These are phyloP conservation scores for Brotogeris chrysoptera DNA, from an alignment of 2,797 vertebrate genomes.

Conservation along the genomic window DNA sequence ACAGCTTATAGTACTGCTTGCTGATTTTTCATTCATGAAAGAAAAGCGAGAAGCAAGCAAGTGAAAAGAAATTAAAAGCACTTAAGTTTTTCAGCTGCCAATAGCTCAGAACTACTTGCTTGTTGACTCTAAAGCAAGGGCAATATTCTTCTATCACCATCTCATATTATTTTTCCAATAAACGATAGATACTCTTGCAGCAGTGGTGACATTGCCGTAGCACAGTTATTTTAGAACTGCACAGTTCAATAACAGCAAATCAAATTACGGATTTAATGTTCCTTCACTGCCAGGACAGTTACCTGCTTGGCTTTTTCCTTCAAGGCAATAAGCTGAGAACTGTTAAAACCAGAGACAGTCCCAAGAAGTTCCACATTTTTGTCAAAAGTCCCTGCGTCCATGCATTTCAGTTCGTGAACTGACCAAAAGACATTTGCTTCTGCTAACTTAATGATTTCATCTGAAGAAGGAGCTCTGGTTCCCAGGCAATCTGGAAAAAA, in stretches of 20 bases:
- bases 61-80: not conserved
- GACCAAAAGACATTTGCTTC: slow-evolving; percentile 82
- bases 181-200: not conserved
- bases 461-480: slow-evolving; percentile 63
- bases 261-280: slow-evolving; percentile 18
- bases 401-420: slow-evolving; percentile 71
- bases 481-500: slow-evolving; percentile 70
- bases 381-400: slow-evolving; percentile 69
- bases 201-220: not conserved
- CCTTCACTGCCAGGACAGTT: not conserved
- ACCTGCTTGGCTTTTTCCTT: slow-evolving; percentile 82
- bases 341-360: slow-evolving; percentile 60
- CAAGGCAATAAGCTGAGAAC: slow-evolving; percentile 71
- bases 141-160: not conserved
- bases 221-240: slow-evolving; percentile 38
- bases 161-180: slow-evolving; percentile 28
- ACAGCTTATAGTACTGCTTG: not conserved
- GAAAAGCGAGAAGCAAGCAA: not conserved
- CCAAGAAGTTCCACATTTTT: slow-evolving; percentile 78
- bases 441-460: slow-evolving; percentile 72
- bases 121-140: not conserved
- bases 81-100: not conserved
- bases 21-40: slow-evolving; percentile 4
- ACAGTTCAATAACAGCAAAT: slow-evolving; percentile 34
- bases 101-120: not conserved